Evolutionary conservation across 2,113 vertebrate genomes (phyloP).

Genomic region (Candoia aspera): DNA sequence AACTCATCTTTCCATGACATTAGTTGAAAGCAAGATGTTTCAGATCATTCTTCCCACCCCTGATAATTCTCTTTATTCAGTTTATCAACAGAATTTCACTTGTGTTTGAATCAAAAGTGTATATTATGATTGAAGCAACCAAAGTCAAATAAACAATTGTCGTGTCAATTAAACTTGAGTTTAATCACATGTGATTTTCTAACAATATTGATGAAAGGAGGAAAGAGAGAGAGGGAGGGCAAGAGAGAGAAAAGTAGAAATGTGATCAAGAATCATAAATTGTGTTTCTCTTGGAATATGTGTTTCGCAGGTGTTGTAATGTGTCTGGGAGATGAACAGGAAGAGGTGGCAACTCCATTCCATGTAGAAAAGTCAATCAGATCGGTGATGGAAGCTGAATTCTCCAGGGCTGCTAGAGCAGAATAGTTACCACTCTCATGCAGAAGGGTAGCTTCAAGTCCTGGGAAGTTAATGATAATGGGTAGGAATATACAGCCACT

Average conservation of each 20-base stretch:
- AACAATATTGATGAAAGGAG: not conserved
- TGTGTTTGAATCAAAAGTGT: not conserved
- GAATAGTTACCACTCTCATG: not conserved
- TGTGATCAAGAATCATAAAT: not conserved
- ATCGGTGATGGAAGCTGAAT: not conserved
- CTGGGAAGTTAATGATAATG: too few species aligned
- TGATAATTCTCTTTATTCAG: not conserved
- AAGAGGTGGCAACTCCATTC: not conserved
- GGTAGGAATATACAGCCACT: too few species aligned
- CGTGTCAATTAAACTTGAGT: not conserved
- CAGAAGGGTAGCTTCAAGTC: not conserved
- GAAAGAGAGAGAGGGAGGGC: not conserved
- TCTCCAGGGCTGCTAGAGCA: not conserved
- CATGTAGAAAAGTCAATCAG: not conserved
- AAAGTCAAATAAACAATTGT: not conserved
- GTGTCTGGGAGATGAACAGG: not conserved
- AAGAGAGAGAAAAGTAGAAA: not conserved
- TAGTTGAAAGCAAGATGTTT: not conserved
- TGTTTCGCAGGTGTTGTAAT: not conserved
- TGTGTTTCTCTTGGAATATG: not conserved
- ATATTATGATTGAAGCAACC: not conserved
- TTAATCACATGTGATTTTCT: not conserved
- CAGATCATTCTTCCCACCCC: not conserved
- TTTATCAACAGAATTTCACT: not conserved
- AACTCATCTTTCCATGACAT: not conserved